These are phyloP conservation scores for Rhegmatorhina hoffmannsi DNA, from an alignment of 2,113 vertebrate genomes.

Conservation along the genomic window DNA sequence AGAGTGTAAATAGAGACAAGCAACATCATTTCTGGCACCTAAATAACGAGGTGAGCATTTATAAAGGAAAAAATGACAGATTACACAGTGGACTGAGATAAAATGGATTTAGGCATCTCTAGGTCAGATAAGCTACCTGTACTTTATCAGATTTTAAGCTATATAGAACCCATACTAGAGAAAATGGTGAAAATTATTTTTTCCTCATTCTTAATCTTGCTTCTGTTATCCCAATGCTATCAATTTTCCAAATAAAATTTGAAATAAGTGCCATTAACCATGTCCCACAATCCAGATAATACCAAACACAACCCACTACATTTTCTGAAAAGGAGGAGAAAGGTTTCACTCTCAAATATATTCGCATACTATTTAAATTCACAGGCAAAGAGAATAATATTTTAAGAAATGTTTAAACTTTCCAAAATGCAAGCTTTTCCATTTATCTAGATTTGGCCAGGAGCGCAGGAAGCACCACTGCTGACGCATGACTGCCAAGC, in stretches of 20 bases:
- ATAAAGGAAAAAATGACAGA: background rate
- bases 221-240: background rate
- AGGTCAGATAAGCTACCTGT: background rate
- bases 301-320: background rate
- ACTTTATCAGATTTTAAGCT: background rate
- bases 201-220: background rate
- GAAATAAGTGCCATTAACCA: background rate
- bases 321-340: background rate
- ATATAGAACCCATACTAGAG: background rate
- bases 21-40: background rate
- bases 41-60: background rate
- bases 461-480: background rate
- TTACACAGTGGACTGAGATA: background rate
- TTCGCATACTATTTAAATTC: background rate
- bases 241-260: background rate
- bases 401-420: background rate
- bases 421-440: slow-evolving; percentile 6
- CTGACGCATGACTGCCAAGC: background rate
- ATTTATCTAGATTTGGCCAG: background rate
- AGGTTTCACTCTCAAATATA: background rate
- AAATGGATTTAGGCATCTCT: background rate
- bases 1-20: slow-evolving; percentile 37
- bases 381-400: background rate
- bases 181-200: background rate
- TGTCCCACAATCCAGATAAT: background rate